Evolutionary conservation across 37 sponge, comb jelly and placozoan species (phyloP).

Genomic region (Cliona cf. orientalis): DNA sequence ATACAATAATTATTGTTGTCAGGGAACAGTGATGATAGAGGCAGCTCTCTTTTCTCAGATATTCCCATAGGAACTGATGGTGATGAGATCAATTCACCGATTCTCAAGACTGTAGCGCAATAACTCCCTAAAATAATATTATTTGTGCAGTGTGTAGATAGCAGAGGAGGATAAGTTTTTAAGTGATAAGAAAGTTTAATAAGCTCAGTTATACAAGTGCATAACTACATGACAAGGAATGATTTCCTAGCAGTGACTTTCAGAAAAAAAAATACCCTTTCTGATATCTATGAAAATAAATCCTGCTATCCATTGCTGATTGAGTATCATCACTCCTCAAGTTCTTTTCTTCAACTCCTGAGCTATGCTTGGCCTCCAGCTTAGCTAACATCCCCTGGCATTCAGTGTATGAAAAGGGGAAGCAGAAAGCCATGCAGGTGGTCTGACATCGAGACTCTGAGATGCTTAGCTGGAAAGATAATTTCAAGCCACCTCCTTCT

Average conservation of each 20-base stretch:
- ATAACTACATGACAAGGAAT: no score
- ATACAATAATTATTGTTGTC: slow-evolving; percentile 40
- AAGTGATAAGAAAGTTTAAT: no score
- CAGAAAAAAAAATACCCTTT: background rate
- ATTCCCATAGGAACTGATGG: slow-evolving; percentile 86
- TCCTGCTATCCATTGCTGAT: slow-evolving; percentile 10
- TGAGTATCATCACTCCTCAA: no score
- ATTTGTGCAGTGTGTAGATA: no score
- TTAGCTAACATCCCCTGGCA: slow-evolving; percentile 70
- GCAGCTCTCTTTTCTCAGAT: slow-evolving; percentile 67
- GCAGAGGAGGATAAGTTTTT: no score
- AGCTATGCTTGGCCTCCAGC: slow-evolving; percentile 38
- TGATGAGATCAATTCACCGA: slow-evolving; percentile 85
- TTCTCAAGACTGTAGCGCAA: slow-evolving; percentile 78
- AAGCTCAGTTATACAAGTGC: no score
- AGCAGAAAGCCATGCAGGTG: slow-evolving; percentile 93
- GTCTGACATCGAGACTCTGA: slow-evolving; percentile 56
- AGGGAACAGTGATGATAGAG: slow-evolving; percentile 84
- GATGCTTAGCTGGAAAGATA: slow-evolving; percentile 76
- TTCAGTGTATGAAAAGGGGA: slow-evolving; percentile 91
- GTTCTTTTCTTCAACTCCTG: background rate
- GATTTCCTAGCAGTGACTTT: no score
- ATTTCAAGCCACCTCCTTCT: slow-evolving; percentile 71
- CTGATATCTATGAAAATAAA: slow-evolving; percentile 87
- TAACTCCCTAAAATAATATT: slow-evolving; percentile 55